Evolutionary conservation across 2,888 invertebrate genomes (phyloP), one percentile per base, ranked within the genome.

Genomic region (Blastobasis adustella): DNA sequence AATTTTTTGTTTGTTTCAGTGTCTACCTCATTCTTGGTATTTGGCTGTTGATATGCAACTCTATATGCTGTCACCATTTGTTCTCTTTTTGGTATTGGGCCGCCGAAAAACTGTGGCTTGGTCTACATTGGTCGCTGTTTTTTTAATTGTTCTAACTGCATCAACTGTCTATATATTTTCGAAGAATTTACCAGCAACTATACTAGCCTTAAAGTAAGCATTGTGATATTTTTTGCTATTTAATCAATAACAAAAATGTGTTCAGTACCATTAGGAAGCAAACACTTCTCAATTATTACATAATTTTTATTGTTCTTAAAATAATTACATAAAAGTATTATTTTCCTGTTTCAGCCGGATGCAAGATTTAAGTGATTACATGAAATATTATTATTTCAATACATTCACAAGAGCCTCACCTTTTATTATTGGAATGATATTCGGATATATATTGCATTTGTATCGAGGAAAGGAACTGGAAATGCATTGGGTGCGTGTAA

Each of bases 341-440:
- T 23, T 47, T 44, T 47, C 47, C 23, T 47, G 57, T 58, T 6
- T n/a, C 10, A 59, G 59, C n/a, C 59, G 62, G 10, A 10, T 44
- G 0, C 5, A 4, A 0, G 65, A 67, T 0, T 3, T 45, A 7
- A 0, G 0, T 0, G 49, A 59, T 4, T 78, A 67, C 38, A 53
- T 63, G 48, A 5, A 23, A 5, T 37, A 63, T 37, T 78, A 75
- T 56, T 79, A 78, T 49, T 56, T 71, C 4, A 74, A 72, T 53
- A 66, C 70, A 4, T 45, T 79, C 6, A 65, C 71, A 0, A 59
- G 79, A 46, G 66, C 68, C 4, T 59, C 76, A 0, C 76, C 79
- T 0, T 76, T 76, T 55, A 71, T 77, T 38, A 72, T 79, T 4
- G 79, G 79, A 8, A 67, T 79, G 65, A 49, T 77, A 1, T 67